These are phyloP conservation scores for Amblyornis subalaris DNA, from an alignment of 2,113 vertebrate species.

Conservation along the genomic window DNA sequence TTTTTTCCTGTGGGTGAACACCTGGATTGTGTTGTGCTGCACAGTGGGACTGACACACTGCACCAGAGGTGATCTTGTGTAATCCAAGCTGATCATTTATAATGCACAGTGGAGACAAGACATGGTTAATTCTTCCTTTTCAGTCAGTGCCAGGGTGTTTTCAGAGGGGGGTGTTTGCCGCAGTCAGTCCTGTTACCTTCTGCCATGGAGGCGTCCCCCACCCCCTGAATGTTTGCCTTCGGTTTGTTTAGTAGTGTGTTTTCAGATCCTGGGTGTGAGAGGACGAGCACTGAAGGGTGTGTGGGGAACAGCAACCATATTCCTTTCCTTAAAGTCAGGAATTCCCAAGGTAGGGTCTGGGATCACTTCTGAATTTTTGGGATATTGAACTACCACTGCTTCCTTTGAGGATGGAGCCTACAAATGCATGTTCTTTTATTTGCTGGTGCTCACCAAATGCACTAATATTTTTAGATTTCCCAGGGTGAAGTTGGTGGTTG, in stretches of 20 bases:
- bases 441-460: background rate
- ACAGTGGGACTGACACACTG: accelerated
- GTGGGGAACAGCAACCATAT: background rate
- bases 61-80: background rate
- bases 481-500: background rate
- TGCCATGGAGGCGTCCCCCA: background rate
- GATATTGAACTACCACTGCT: background rate
- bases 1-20: background rate
- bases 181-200: background rate
- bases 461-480: background rate
- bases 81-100: background rate
- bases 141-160: background rate
- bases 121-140: background rate
- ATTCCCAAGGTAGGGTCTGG: background rate
- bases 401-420: background rate
- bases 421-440: background rate
- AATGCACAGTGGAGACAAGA: background rate
- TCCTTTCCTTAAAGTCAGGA: background rate
- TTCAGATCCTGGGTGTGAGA: background rate
- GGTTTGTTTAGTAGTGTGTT: background rate
- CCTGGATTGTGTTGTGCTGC: background rate
- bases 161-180: background rate
- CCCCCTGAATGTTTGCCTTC: background rate
- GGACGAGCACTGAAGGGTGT: background rate
- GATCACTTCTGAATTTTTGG: background rate